These are phyloP conservation scores for Ailurus styani DNA, from an alignment of 2,113 vertebrate genomes.

Conservation along the genomic window DNA sequence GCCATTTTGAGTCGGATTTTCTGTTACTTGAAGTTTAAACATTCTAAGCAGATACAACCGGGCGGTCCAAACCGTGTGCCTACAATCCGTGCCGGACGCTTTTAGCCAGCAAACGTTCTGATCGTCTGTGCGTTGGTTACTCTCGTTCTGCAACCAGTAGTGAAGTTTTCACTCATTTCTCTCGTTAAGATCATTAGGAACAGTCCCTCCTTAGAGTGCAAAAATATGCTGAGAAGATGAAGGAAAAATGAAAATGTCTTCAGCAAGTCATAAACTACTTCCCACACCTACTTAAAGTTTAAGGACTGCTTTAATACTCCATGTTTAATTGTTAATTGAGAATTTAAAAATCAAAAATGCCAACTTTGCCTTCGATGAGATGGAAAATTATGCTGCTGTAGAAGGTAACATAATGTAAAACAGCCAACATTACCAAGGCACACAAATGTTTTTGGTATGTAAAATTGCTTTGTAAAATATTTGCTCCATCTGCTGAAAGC, in stretches of 20 bases:
- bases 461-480: slow-evolving; percentile 91
- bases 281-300: slow-evolving; percentile 74
- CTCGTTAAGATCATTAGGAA: slow-evolving; percentile 2
- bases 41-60: background rate
- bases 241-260: slow-evolving; percentile 31
- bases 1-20: slow-evolving; percentile 12
- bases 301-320: slow-evolving; percentile 72
- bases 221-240: slow-evolving; percentile 26
- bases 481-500: slow-evolving; percentile 96
- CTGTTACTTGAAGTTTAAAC: slow-evolving; percentile 29
- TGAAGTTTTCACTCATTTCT: background rate
- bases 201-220: slow-evolving; percentile 50
- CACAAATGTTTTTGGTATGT: slow-evolving; percentile 85
- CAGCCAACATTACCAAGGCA: slow-evolving; percentile 81
- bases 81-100: background rate
- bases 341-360: slow-evolving; percentile 81
- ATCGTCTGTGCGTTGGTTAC: background rate
- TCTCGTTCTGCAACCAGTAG: background rate
- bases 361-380: slow-evolving; percentile 80
- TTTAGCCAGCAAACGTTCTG: background rate
- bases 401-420: slow-evolving; percentile 81
- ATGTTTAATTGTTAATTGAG: slow-evolving; percentile 75
- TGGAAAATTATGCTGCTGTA: slow-evolving; percentile 74
- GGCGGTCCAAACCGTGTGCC: background rate
- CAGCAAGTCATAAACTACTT: slow-evolving; percentile 46